Evolutionary conservation across 2,797 vertebrate genomes (phyloP), one percentile per base, ranked within the genome.

Genomic region (Alectoris magna): DNA sequence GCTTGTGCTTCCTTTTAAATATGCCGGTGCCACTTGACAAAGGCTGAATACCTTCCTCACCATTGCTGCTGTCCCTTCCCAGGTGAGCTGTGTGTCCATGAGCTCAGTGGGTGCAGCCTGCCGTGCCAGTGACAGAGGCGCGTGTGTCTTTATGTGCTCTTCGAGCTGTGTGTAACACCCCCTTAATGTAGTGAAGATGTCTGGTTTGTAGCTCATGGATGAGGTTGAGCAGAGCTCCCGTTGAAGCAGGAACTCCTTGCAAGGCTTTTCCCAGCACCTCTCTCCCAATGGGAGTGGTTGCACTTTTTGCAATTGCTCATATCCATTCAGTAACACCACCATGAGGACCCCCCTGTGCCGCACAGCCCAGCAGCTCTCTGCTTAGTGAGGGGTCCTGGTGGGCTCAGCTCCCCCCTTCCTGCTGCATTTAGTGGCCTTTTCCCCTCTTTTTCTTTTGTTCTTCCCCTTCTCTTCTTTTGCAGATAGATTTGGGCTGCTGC

Each of bases 1-100:
- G 43, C 53, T 84, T 63, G 31, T 81, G 56, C 70, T 93, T 87
- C 73, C 78, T 90, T 91, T 88, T 69, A 12, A 15, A 80, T 88
- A 85, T 58, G 74, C 80, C 75, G n/a, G 0, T 34, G 56, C 74
- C 56, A 18, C 49, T 73, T 81, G 59, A 6, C 60, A 69, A 81
- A 89, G 77, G 67, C 46, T 56, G 59, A 43, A n/a, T 1, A 1
- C 55, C 34, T 67, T 78, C 11, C 46, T 67, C 55, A 38, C 55
- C 11, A 0, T 24, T 59, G 58, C 71, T 26, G 38, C 26, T 7
- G 51, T n/a, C 55, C 27, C 49, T 43, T 67, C 59, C 58, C 5
- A 2, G 43, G 14, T 6, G 29, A 39, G 10, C 36, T 46, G 69
- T 8, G 17, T 31, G 10, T 26, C 48, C 1, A 0, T 59, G 58